These are phyloP conservation scores for Ictalurus punctatus DNA, from an alignment of 2,113 vertebrate genomes.

Conservation along the genomic window DNA sequence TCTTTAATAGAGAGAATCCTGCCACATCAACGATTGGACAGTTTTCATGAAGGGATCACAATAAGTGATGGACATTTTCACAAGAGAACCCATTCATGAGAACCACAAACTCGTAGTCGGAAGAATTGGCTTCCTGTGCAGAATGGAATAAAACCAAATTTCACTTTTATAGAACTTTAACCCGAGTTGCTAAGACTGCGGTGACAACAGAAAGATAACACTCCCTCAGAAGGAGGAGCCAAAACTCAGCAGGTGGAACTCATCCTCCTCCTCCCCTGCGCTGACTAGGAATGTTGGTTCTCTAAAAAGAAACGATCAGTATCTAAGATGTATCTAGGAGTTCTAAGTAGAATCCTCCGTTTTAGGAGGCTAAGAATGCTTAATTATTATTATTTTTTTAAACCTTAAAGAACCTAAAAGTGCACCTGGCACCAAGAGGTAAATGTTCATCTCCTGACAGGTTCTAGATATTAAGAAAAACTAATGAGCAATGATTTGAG, in stretches of 20 bases:
- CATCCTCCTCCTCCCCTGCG: background rate
- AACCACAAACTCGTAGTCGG: background rate
- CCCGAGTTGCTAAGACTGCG: background rate
- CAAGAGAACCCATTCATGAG: background rate
- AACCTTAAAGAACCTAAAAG: background rate
- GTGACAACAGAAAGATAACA: background rate
- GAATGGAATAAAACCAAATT: background rate
- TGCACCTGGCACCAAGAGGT: background rate
- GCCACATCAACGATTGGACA: background rate
- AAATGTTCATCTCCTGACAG: background rate
- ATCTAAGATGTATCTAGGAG: background rate
- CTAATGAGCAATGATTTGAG: background rate
- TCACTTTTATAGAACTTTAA: background rate
- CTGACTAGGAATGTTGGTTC: background rate
- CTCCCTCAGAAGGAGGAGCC: background rate
- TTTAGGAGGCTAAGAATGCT: background rate
- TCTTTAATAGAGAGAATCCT: background rate
- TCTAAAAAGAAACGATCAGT: background rate
- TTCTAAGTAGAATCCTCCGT: background rate
- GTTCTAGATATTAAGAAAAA: background rate
- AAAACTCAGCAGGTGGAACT: background rate
- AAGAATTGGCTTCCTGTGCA: background rate
- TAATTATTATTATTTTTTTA: too few relatives aligned
- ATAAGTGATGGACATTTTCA: background rate
- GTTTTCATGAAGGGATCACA: background rate